Conservation (phyloP, 2,888 invertebrate species). For the Eupeodes luniger region DNA sequence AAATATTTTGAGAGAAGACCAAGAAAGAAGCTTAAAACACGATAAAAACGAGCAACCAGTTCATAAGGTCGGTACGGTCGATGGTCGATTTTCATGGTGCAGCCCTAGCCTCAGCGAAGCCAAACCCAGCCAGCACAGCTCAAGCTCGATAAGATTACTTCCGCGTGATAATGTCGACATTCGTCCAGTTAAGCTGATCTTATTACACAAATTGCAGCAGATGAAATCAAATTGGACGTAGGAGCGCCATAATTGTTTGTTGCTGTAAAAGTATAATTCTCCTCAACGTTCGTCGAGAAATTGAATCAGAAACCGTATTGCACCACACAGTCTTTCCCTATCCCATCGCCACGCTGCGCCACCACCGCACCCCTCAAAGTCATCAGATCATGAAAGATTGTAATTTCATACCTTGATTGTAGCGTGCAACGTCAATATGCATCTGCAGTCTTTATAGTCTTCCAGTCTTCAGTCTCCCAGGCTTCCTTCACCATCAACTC, state of each 20-base stretch:
- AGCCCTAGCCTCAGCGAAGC: background rate
- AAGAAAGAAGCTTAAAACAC: slow-evolving; percentile 11
- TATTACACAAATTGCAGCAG: slow-evolving; percentile 73
- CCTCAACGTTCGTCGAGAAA: background rate
- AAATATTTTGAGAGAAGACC: slow-evolving; percentile 12
- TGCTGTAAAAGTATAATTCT: too few species aligned
- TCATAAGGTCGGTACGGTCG: slow-evolving; percentile 59
- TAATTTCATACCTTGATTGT: slow-evolving; percentile 68
- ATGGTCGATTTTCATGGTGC: slow-evolving; percentile 24
- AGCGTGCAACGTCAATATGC: slow-evolving; percentile 54
- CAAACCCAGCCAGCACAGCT: background rate
- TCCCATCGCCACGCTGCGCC: background rate
- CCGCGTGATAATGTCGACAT: slow-evolving; percentile 76
- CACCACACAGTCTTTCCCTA: slow-evolving; percentile 22
- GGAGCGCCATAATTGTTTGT: slow-evolving; percentile 52
- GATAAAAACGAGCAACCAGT: slow-evolving; percentile 53
- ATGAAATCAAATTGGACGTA: slow-evolving; percentile 62
- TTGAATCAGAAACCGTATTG: slow-evolving; percentile 57
- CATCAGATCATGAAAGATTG: slow-evolving; percentile 53
- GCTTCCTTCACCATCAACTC: background rate
- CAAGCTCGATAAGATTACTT: slow-evolving; percentile 63
- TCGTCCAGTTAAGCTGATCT: slow-evolving; percentile 75
- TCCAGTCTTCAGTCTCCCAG: background rate
- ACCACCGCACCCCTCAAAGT: background rate
- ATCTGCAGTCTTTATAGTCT: slow-evolving; percentile 14